Evolutionary conservation across 2,113 vertebrate genomes (phyloP), one percentile per base, ranked within the genome.

Genomic region (Caracal caracal): DNA sequence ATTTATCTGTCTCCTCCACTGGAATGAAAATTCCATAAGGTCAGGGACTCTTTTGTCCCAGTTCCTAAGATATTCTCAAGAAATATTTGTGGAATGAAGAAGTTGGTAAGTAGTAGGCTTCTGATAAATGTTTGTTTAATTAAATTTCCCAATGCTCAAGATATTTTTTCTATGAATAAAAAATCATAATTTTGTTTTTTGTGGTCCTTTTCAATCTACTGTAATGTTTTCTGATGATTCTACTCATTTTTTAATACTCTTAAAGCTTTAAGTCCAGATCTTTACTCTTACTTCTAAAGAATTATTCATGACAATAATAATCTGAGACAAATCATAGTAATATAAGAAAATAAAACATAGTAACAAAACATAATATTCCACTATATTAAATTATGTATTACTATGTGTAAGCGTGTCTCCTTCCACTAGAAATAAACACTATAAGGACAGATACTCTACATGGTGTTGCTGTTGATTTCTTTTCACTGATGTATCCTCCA

Each of bases 121-220:
- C 49, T 68, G 35, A 53, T 17, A 76, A 81, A 70, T 43, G 10
- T 43, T 81, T 86, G 2, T 51, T 70, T 82, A 76, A 91, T 40
- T 82, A 33, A 79, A 65, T 84, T 84, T 79, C 24, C 30, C 4
- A 76, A 53, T 24, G 51, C 3, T 78, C 5, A 43, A 68, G 9
- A 12, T 93, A 78, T 73, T 80, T 95, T 84, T 53, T 65, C 49
- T 43, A 79, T 66, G 33, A 88, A 73, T 87, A 59, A 79, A 94
- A 73, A 73, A 75, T 90, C 37, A 5, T 49, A 9, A 63, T 88
- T 78, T 85, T 59, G 35, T 4, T 88, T 81, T 53, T 65, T 33
- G 17, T 73, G 35, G 20, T 76, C n/a, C 75, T 91, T 91, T 35
- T 78, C 40, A 82, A 75, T 59, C 51, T 37, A 71, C 9, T 56